phyloP scores from a whole-genome alignment of 2,888 invertebrate species.

The Tenodera sinensis region DNA sequence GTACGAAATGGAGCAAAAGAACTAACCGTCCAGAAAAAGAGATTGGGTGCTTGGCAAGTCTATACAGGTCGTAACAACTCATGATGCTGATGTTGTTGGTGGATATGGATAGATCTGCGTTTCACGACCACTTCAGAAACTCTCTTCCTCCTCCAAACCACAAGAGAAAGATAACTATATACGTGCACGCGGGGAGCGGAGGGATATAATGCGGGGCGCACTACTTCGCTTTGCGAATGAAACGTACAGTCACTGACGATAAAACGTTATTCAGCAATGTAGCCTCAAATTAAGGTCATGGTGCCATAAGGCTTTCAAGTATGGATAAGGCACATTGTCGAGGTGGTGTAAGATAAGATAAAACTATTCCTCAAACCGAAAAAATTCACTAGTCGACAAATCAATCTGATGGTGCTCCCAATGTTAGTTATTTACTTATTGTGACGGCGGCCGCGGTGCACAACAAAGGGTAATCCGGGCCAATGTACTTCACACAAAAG shows the following conservation, averaged over 20 bases:
- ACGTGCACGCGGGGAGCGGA: neutral
- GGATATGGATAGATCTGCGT: neutral
- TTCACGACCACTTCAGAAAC: neutral
- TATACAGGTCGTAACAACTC: neutral
- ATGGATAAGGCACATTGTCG: too few relatives aligned
- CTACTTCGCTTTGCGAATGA: neutral
- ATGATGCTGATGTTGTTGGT: neutral
- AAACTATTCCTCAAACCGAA: too few relatives aligned
- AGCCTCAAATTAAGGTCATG: neutral
- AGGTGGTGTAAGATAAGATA: too few relatives aligned
- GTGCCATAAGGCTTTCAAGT: too few relatives aligned
- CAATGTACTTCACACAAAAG: too few relatives aligned
- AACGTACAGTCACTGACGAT: neutral
- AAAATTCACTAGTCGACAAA: too few relatives aligned
- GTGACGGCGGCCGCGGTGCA: too few relatives aligned
- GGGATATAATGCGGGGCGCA: neutral
- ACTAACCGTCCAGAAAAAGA: constrained; percentile 29
- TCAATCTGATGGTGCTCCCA: too few relatives aligned
- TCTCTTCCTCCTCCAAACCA: neutral
- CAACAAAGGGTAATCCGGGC: too few relatives aligned
- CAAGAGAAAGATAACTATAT: neutral
- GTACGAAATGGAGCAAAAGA: constrained; percentile 24
- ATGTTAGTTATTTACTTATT: too few relatives aligned
- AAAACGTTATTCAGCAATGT: neutral
- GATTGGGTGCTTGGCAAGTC: constrained; percentile 20